These are phyloP conservation scores for Plutomurus gul DNA, from an alignment of 1,140 invertebrate genomes.

Conservation along the genomic window DNA sequence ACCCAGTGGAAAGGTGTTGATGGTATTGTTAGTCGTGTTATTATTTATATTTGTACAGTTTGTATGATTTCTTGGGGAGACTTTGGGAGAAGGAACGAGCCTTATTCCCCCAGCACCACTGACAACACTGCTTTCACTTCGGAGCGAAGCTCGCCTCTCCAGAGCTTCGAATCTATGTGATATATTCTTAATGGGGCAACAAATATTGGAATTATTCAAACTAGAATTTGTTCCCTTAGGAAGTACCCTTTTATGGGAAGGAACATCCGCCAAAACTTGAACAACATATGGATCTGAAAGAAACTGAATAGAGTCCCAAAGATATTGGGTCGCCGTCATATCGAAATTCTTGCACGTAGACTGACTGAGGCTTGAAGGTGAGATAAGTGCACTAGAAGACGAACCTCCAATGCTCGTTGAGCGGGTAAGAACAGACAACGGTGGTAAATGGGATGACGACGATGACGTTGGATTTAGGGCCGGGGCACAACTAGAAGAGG, in stretches of 20 bases:
- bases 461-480: background rate
- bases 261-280: constrained; percentile 40
- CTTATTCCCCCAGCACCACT: background rate
- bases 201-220: background rate
- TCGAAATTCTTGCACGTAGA: constrained; percentile 31
- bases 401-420: constrained; percentile 10
- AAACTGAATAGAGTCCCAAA: constrained; percentile 51
- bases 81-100: constrained; percentile 25
- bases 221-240: constrained; percentile 17
- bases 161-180: background rate
- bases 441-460: constrained; percentile 14
- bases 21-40: background rate
- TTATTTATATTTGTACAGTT: constrained; percentile 31
- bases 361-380: background rate
- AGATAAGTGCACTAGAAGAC: background rate
- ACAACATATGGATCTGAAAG: constrained; percentile 52
- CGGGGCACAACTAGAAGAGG: no score
- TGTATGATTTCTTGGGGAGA: background rate
- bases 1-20: background rate
- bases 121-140: background rate
- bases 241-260: constrained; percentile 28
- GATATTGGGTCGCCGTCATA: constrained; percentile 48
- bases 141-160: background rate
- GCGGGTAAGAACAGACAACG: constrained; percentile 20
- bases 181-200: constrained; percentile 7